Evolutionary conservation across 1,140 invertebrate species (phyloP).

Genomic region (Dreissena polymorpha): DNA sequence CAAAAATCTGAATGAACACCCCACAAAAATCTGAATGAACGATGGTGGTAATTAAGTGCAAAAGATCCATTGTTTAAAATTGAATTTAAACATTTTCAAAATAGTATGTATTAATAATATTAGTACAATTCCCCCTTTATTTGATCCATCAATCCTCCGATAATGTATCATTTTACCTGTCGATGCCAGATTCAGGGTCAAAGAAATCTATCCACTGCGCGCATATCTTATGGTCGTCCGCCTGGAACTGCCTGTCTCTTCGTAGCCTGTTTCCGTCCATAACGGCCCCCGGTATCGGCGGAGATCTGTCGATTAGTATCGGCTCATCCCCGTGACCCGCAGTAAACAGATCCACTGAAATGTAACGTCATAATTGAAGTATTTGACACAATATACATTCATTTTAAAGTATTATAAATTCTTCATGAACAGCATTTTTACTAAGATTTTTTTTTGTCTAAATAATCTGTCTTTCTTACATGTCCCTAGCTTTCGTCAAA

Average conservation of each 20-base stretch:
- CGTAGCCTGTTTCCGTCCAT: slow-evolving; percentile 47
- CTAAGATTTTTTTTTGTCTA: too few species aligned
- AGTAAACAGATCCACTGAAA: slow-evolving; percentile 55
- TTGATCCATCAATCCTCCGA: too few species aligned
- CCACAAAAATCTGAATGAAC: slow-evolving; percentile 29
- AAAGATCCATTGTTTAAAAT: too few species aligned
- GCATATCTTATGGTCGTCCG: slow-evolving; percentile 50
- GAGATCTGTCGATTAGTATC: slow-evolving; percentile 58
- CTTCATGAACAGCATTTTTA: too few species aligned
- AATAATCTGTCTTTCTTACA: too few species aligned
- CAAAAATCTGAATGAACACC: slow-evolving; percentile 24
- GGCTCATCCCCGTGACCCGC: slow-evolving; percentile 55
- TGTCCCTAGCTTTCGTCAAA: too few species aligned
- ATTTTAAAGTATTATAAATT: too few species aligned
- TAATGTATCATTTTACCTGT: slow-evolving; percentile 31
- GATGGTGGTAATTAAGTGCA: too few species aligned
- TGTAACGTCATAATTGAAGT: background rate
- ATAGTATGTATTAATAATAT: too few species aligned
- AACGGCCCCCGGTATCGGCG: slow-evolving; percentile 50
- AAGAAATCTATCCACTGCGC: slow-evolving; percentile 63
- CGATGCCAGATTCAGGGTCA: slow-evolving; percentile 62
- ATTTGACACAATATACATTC: too few species aligned
- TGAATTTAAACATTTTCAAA: too few species aligned
- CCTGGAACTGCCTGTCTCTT: slow-evolving; percentile 55
- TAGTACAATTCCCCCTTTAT: too few species aligned